Base-by-base conservation (phyloP, 2,797 vertebrate genomes). In the Platalea minor region DNA sequence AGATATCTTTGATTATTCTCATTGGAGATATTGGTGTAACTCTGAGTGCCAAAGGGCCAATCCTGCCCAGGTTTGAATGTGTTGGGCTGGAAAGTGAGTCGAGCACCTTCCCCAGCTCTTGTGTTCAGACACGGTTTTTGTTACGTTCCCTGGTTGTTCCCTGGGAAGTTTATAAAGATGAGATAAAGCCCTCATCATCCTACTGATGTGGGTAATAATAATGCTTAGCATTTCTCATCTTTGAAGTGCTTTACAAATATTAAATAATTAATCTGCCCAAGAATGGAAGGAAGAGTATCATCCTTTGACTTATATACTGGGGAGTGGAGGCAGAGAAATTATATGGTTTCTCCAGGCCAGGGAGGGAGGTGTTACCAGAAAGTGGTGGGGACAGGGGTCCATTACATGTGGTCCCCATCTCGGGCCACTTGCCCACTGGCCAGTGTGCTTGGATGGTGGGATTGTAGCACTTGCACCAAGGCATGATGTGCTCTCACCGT, bases 241-340 rank as follows among this genome's bases (percentile, higher is more conserved):
- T 91, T 68, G 70, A 80, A 94, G 70, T 64, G 63, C 80, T 96
- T 93, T 87, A 35, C 88, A 94, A 96, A 91, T 90, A 94, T 90
- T 91, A 69, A 95, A 93, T 94, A 70, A 91, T 90, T 91, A 68
- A 94, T 90, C 63, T 12, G 13, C 48, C 28, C 31, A 56, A 82
- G 77, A 79, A 51, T 28, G 31, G 81, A 41, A 85, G 43, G 41
- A 72, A 31, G 28, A 68, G 17, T 46, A 25, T 88, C 43, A 60
- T 79, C 43, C 87, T 65, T 65, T 0, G 1, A 3, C n/a, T 88
- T 78, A 35, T 1, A 9, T 53, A 5, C 56, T 6, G 8, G 56
- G 63, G 77, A 94, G 63, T 0, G 0, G 45, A 76, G 57, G 53
- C 41, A 57, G 80, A 82, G 84, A 77, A 91, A 87, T 57, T 19